Conservation (phyloP, 2,888 invertebrate genomes). For the Drosophila algonquin region DNA sequence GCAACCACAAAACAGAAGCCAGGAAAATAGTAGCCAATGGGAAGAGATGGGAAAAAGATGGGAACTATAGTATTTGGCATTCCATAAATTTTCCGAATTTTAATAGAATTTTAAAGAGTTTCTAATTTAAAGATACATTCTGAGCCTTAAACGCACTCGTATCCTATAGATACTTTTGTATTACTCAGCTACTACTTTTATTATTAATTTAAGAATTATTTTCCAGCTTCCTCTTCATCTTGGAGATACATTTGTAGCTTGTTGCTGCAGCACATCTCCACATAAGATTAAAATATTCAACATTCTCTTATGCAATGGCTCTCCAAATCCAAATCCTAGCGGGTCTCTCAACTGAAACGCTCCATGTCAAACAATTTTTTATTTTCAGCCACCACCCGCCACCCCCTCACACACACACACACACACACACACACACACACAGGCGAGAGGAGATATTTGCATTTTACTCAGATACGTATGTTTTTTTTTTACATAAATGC, state of each 20-base stretch:
- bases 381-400: slow-evolving; percentile 45
- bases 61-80: background rate
- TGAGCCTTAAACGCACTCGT: background rate
- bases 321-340: slow-evolving; percentile 13
- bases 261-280: background rate
- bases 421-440: background rate
- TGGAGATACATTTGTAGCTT: background rate
- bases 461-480: slow-evolving; percentile 31
- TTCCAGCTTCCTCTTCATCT: background rate
- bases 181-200: background rate
- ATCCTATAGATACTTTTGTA: background rate
- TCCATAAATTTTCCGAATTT: no score
- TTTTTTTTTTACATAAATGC: slow-evolving; percentile 64
- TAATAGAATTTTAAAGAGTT: background rate
- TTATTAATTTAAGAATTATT: background rate
- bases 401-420: slow-evolving; percentile 1
- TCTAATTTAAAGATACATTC: background rate
- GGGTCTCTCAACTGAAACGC: slow-evolving; percentile 41
- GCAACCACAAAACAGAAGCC: background rate
- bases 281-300: slow-evolving; percentile 5
- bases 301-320: slow-evolving; percentile 29
- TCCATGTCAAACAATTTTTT: slow-evolving; percentile 41
- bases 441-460: slow-evolving; percentile 17
- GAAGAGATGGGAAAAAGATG: background rate
- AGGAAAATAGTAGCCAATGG: background rate